phyloP scores from a whole-genome alignment of 1,140 invertebrate species.

The Micrasema minimum region DNA sequence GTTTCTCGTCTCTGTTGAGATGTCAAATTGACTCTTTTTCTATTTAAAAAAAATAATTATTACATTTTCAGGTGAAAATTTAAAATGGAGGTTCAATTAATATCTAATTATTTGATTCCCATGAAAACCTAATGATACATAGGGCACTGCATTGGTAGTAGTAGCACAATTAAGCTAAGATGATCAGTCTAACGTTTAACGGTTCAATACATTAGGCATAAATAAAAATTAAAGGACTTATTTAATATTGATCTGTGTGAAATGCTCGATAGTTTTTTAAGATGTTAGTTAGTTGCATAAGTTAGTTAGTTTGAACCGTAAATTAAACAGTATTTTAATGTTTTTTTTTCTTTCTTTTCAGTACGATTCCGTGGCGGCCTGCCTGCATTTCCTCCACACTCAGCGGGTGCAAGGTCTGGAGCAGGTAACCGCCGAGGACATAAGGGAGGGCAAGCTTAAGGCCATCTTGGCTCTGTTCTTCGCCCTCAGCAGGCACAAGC shows the following conservation, averaged over 20 bases:
- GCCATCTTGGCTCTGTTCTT: constrained; percentile 95
- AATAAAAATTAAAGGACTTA: background rate
- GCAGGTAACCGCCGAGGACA: constrained; percentile 86
- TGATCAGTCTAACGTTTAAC: background rate
- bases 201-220: background rate
- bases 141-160: no score
- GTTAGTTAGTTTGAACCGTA: no score
- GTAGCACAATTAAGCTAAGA: background rate
- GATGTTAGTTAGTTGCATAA: background rate
- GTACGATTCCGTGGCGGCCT: constrained; percentile 93
- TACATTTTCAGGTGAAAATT: no score
- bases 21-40: no score
- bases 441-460: constrained; percentile 89
- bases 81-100: no score
- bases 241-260: background rate
- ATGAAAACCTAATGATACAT: no score
- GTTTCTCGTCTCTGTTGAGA: no score
- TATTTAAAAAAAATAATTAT: no score
- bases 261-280: background rate
- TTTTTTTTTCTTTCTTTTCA: constrained; percentile 67
- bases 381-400: constrained; percentile 82
- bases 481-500: constrained; percentile 91
- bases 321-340: no score
- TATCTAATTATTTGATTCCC: no score
- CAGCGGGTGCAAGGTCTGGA: constrained; percentile 90